Percentiles rank a stretch among this genome's conserved stretches.
These are phyloP conservation scores for Xylophagus ater DNA, from an alignment of 2,888 invertebrate genomes.

Conservation along the genomic window DNA sequence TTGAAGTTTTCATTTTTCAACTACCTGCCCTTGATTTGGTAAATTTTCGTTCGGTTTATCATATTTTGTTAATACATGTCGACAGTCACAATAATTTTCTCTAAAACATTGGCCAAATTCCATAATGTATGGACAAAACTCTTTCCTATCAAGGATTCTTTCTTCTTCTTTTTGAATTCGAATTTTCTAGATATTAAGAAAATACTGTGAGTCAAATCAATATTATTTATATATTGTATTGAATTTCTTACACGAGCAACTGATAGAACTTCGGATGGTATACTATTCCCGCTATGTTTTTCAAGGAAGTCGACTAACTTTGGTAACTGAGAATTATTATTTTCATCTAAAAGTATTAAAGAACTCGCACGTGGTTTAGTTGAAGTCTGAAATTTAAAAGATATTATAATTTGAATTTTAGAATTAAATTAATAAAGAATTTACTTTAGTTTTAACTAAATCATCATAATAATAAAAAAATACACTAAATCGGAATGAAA, in stretches of 20 bases:
- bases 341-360: conserved; percentile 48
- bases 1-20: no score
- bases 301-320: conserved; percentile 50
- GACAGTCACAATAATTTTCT: conserved; percentile 44
- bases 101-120: conserved; percentile 54
- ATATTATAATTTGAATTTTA: conserved; percentile 27
- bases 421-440: conserved; percentile 1
- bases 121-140: conserved; percentile 44
- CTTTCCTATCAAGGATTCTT: conserved; percentile 18
- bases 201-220: no score
- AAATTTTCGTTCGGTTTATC: conserved; percentile 45
- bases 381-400: conserved; percentile 26
- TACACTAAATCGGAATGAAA: conserved; percentile 57
- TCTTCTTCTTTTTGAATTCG: conserved; percentile 20
- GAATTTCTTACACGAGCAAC: no score
- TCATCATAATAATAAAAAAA: conserved; percentile 49
- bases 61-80: conserved; percentile 50
- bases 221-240: no score
- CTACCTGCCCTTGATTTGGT: conserved; percentile 28
- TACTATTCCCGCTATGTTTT: conserved; percentile 25
- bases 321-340: conserved; percentile 47
- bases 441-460: conserved; percentile 17
- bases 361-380: conserved; percentile 27
- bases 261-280: conserved; percentile 29
- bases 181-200: conserved; percentile 23